A percentile compares a stretch with the other conserved stretches of the same genome.
These are phyloP conservation scores for Melieria omissa DNA, from an alignment of 2,888 invertebrate genomes.

Conservation along the genomic window DNA sequence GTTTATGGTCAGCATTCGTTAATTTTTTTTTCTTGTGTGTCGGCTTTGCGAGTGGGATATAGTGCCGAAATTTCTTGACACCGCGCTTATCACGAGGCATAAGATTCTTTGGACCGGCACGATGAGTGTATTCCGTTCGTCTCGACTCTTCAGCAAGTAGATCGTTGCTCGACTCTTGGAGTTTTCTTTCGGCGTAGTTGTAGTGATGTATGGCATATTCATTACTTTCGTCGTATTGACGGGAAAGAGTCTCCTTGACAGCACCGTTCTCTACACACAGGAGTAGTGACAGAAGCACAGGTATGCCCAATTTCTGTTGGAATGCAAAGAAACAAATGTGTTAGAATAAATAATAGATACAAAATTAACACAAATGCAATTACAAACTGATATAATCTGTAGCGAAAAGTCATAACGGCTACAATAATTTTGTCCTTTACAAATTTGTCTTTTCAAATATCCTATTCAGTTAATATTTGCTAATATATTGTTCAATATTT, in stretches of 20 bases:
- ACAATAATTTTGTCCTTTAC: no score
- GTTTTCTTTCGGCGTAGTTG: conserved; percentile 45
- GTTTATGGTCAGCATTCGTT: conserved; percentile 37
- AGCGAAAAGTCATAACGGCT: no score
- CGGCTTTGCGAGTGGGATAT: conserved; percentile 48
- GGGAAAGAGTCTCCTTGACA: conserved; percentile 38
- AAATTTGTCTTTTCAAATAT: no score
- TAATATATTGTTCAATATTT: no score
- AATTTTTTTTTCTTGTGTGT: conserved; percentile 49
- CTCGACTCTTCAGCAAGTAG: conserved; percentile 42
- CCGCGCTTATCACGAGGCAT: conserved; percentile 52
- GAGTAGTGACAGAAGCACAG: conserved; percentile 39
- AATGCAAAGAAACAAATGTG: no score
- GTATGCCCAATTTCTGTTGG: conserved; percentile 38
- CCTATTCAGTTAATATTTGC: no score
- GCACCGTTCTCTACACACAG: conserved; percentile 31
- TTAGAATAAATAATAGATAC: no score
- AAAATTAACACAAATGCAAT: no score
- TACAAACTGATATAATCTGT: no score
- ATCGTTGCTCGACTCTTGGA: conserved; percentile 35
- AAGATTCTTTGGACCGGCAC: conserved; percentile 41
- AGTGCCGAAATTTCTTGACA: conserved; percentile 50
- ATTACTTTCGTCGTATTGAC: conserved; percentile 37
- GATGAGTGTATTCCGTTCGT: conserved; percentile 35
- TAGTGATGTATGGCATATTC: conserved; percentile 46